Evolutionary conservation across 1,140 invertebrate genomes (phyloP).

Genomic region (Chelonus insularis): DNA sequence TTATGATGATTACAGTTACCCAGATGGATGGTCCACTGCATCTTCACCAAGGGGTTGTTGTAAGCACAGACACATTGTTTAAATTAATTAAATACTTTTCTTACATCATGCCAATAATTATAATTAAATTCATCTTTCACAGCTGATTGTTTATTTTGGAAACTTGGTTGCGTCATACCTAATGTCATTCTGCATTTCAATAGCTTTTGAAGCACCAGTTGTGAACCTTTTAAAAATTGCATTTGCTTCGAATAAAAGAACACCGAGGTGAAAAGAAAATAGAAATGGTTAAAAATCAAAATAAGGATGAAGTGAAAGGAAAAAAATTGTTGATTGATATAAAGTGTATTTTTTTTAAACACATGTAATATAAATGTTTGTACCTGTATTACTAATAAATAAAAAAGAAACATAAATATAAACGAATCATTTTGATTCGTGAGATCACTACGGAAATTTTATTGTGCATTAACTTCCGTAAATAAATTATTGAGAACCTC

Average conservation of each 20-base stretch:
- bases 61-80: no score
- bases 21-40: constrained; percentile 78
- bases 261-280: constrained; percentile 27
- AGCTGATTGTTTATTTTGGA: constrained; percentile 78
- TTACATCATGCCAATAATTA: no score
- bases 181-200: constrained; percentile 75
- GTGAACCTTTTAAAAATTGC: constrained; percentile 75
- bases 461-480: no score
- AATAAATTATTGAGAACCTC: no score
- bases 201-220: constrained; percentile 77
- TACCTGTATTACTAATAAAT: no score
- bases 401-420: no score
- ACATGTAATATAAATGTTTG: background rate
- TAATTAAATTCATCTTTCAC: constrained; percentile 49
- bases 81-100: no score
- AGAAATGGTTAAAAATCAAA: background rate
- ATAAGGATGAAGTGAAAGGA: no score
- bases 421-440: no score
- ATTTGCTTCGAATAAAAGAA: constrained; percentile 46
- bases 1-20: constrained; percentile 78
- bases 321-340: no score
- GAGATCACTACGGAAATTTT: no score
- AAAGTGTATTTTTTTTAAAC: background rate
- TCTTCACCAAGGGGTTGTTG: constrained; percentile 72
- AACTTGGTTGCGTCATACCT: constrained; percentile 77